Percentiles rank a stretch among this genome's conserved stretches.
These are phyloP conservation scores for Drosophila funebris DNA, from an alignment of 1,140 invertebrate genomes.

Conservation along the genomic window DNA sequence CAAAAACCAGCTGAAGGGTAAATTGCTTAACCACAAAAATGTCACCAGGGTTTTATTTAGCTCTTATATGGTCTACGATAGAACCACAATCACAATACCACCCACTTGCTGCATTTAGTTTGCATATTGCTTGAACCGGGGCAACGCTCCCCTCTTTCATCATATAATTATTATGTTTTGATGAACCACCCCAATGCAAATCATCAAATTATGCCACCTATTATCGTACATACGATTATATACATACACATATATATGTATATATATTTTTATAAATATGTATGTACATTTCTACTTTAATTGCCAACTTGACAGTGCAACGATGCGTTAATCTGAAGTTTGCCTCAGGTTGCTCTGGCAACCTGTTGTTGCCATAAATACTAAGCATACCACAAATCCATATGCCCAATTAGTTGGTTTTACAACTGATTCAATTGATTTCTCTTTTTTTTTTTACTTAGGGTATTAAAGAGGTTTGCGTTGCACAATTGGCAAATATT, in stretches of 20 bases:
- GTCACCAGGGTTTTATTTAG: conserved; percentile 43
- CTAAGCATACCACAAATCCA: conserved; percentile 38
- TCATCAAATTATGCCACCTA: conserved; percentile 29
- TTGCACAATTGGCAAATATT: conserved; percentile 23
- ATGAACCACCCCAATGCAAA: conserved; percentile 38
- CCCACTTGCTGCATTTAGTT: conserved; percentile 35
- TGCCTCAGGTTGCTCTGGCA: conserved; percentile 38
- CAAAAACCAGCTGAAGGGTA: conserved; percentile 45
- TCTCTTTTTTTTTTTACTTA: not conserved
- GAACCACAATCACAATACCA: conserved; percentile 4
- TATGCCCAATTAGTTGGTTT: conserved; percentile 59
- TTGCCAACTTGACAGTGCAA: conserved; percentile 35
- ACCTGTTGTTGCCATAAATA: conserved; percentile 59
- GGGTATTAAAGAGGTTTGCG: conserved; percentile 11
- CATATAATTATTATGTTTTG: conserved; percentile 34
- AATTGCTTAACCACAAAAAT: conserved; percentile 74
- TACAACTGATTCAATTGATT: conserved; percentile 17
- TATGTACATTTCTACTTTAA: conserved; percentile 16
- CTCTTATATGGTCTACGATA: not conserved
- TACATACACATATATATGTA: not conserved
- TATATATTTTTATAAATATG: not conserved
- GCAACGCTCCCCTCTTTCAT: conserved; percentile 13
- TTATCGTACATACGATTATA: not conserved
- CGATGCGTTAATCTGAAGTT: conserved; percentile 41
- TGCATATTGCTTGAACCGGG: conserved; percentile 32